Base-by-base conservation (phyloP, 2,797 vertebrate species). In the Anas bernieri region DNA sequence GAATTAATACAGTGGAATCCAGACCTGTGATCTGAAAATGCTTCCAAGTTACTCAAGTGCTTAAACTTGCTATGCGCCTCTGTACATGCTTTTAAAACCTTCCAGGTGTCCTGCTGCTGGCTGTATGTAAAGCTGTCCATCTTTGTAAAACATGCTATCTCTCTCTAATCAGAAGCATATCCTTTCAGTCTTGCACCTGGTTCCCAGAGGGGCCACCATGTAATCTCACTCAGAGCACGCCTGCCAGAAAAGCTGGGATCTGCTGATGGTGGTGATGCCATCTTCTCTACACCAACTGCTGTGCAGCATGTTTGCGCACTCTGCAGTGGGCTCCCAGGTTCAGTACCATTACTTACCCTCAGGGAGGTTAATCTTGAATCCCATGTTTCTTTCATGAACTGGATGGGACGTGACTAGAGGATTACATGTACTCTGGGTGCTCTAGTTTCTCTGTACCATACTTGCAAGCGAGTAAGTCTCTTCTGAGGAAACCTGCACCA, bases 321-420 rank as follows among this genome's bases (percentile, higher is more conserved):
- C 48, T 55, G 69, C 59, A 83, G 39, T 4, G 1, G n/a, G 26
- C 30, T 66, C 46, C 54, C 2, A 6, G 21, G 35, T 92, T 82
- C 21, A 1, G 5, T 55, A 59, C 52, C 12, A 2, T 23, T 14
- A 0, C 67, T 33, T 33, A 46, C 20, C 11, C 46, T 26, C 5
- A 31, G 23, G 3, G 10, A 18, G 7, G 3, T 31, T 26, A 7
- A 20, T 46, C 37, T 62, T 1, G 0, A 17, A 14, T 45, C 31
- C 59, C 8, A 6, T 14, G 1, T 72, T 62, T 84, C 63, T 62
- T 81, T 37, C 8, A 1, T 39, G 4, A 62, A 10, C 55, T 52
- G 50, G 37, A 37, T 75, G 45, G 9, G n/a, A 50, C 80, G 17
- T 39, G 16, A 30, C 62, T 75, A 41, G 37, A 74, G 21, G 26